phyloP scores from a whole-genome alignment of 2,113 vertebrate genomes.

The Hirundichthys speculiger region DNA sequence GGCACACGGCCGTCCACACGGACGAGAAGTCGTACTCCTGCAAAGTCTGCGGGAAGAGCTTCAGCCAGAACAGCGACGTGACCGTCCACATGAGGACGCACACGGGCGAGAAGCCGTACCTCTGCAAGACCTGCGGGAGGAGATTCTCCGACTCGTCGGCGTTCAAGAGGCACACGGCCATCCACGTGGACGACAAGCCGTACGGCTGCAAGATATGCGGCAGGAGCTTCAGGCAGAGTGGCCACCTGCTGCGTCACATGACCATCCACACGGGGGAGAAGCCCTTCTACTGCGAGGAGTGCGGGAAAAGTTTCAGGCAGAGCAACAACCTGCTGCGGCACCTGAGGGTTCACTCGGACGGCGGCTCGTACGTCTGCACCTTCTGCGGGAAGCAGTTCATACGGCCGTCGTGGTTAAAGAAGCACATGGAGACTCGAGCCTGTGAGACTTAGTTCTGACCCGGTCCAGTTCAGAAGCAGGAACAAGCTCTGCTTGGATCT shows the following conservation, averaged over 20 bases:
- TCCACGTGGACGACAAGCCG: conserved; percentile 14
- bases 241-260: conserved; percentile 5
- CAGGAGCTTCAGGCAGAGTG: conserved; percentile 14
- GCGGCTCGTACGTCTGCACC: not conserved
- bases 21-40: conserved; percentile 6
- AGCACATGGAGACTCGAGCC: not conserved
- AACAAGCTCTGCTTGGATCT: too few species aligned
- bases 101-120: conserved; percentile 18
- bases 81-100: conserved; percentile 9
- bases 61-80: conserved; percentile 15
- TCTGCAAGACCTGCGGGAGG: conserved; percentile 12
- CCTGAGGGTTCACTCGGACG: not conserved
- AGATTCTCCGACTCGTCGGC: conserved; percentile 1
- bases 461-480: too few species aligned
- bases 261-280: conserved; percentile 10
- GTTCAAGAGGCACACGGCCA: conserved; percentile 8
- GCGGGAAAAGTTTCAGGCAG: conserved; percentile 12
- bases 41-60: conserved; percentile 2
- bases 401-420: not conserved
- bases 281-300: not conserved
- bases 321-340: not conserved
- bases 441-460: not conserved
- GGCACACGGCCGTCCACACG: conserved; percentile 4
- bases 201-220: conserved; percentile 11
- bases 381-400: conserved; percentile 6